Conservation (phyloP, 2,888 invertebrate species). For the Dicranocentrus wangi region DNA sequence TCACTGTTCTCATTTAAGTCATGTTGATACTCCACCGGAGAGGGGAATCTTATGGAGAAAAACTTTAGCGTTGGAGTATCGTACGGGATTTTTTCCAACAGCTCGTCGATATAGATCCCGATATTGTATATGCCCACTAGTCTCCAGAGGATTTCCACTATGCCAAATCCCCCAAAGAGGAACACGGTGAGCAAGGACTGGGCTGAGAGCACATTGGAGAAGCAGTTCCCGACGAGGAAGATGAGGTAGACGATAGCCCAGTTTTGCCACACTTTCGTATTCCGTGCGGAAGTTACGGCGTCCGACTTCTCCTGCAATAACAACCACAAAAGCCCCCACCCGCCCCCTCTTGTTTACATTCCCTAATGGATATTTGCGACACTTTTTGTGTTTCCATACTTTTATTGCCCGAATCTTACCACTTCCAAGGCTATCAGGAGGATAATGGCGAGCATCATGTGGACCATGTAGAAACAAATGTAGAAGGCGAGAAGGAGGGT, state of each 20-base stretch:
- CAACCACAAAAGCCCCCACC: not conserved
- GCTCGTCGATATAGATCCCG: conserved; percentile 65
- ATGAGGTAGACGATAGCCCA: conserved; percentile 67
- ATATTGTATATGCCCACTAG: conserved; percentile 66
- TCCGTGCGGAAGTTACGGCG: conserved; percentile 51
- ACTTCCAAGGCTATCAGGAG: conserved; percentile 53
- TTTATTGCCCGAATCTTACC: conserved; percentile 35
- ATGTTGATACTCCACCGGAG: conserved; percentile 29
- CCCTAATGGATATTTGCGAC: too few relatives aligned
- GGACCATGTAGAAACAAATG: conserved; percentile 61
- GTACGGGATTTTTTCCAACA: conserved; percentile 49
- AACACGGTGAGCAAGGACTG: conserved; percentile 34
- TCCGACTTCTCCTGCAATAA: conserved; percentile 59
- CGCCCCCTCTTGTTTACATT: too few relatives aligned
- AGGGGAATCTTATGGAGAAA: conserved; percentile 65
- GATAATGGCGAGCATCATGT: conserved; percentile 63
- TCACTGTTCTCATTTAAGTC: conserved; percentile 12
- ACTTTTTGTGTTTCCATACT: too few relatives aligned
- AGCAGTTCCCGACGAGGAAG: conserved; percentile 55
- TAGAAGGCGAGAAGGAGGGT: conserved; percentile 50
- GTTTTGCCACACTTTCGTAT: conserved; percentile 68
- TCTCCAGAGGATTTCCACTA: conserved; percentile 65
- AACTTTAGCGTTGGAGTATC: conserved; percentile 63
- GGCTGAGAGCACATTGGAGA: conserved; percentile 63
- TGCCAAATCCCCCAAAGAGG: conserved; percentile 26